phyloP scores from a whole-genome alignment of 2,888 invertebrate genomes.

The Microlaimidae sp. region DNA sequence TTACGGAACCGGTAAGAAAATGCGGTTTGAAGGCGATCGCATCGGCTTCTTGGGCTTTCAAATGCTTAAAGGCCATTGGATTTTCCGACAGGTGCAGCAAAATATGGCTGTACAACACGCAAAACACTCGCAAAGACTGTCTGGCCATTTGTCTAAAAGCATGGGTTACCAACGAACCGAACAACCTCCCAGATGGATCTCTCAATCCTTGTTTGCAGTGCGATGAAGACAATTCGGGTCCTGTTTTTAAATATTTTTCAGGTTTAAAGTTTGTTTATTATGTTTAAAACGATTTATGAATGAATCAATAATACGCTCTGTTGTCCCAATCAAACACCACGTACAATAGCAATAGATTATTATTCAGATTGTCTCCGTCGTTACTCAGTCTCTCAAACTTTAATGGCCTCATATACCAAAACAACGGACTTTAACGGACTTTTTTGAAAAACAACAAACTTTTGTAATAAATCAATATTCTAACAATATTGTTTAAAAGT shows the following conservation, averaged over 20 bases:
- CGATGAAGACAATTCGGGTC: background rate
- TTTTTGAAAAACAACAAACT: no score
- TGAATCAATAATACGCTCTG: no score
- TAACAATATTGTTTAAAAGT: no score
- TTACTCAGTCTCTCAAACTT: no score
- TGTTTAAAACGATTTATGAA: no score
- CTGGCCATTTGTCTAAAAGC: background rate
- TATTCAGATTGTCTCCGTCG: no score
- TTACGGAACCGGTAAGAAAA: background rate
- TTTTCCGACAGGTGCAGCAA: background rate
- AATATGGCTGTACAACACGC: background rate
- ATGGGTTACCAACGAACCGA: background rate
- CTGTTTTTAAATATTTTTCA: background rate
- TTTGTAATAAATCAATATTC: no score
- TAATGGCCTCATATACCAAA: no score
- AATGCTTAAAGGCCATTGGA: background rate
- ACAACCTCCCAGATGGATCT: background rate
- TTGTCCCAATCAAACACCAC: no score
- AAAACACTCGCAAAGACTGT: background rate
- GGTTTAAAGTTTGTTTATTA: no score
- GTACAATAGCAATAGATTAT: no score
- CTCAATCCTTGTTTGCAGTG: background rate
- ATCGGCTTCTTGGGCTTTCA: background rate
- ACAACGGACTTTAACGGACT: no score
- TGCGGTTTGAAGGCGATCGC: background rate